These are phyloP conservation scores for Calcarius lapponicus DNA, from an alignment of 2,797 vertebrate species.

Conservation along the genomic window DNA sequence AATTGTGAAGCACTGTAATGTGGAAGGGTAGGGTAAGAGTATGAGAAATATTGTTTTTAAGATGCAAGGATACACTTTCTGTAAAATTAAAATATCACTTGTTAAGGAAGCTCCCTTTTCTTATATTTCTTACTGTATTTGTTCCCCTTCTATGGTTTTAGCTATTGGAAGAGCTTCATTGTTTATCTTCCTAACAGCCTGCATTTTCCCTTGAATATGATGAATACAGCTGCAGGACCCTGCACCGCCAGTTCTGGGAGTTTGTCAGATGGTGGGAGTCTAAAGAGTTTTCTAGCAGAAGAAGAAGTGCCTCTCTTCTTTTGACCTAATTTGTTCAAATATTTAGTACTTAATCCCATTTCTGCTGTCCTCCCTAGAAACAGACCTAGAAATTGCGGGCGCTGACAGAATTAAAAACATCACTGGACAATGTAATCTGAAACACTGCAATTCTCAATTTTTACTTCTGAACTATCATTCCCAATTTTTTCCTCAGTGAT, in stretches of 20 bases:
- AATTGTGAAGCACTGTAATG: background rate
- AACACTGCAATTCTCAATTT: background rate
- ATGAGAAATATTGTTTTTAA: background rate
- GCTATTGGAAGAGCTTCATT: background rate
- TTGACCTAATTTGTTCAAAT: background rate
- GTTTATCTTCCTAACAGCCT: background rate
- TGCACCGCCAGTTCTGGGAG: background rate
- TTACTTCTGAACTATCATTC: background rate
- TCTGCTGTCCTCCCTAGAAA: background rate
- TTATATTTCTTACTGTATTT: background rate
- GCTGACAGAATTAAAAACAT: background rate
- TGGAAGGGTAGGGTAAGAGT: background rate
- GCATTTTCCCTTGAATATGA: background rate
- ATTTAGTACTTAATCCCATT: background rate
- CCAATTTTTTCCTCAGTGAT: background rate
- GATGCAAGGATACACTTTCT: background rate
- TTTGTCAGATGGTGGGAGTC: background rate
- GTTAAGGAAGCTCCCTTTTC: background rate
- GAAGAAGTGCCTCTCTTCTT: background rate
- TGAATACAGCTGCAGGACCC: conserved; percentile 32
- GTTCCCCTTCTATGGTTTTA: background rate
- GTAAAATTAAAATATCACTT: background rate
- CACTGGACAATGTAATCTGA: background rate
- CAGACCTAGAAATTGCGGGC: background rate
- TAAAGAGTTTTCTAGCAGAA: background rate